These are phyloP conservation scores for Cryptoblepharus egeriae DNA, from an alignment of 2,797 vertebrate species.

Conservation along the genomic window DNA sequence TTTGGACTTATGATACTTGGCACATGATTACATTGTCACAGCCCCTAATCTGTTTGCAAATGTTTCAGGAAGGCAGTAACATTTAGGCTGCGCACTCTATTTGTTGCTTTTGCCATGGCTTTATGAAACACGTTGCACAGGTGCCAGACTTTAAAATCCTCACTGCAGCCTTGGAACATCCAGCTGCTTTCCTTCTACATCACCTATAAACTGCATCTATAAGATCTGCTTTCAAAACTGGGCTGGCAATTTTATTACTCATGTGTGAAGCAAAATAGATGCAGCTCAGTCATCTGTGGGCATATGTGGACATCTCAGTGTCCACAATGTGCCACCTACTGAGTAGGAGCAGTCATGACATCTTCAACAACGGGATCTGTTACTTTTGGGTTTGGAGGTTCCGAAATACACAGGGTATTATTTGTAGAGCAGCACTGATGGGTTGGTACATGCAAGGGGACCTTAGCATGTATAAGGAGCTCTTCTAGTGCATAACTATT, in stretches of 20 bases:
- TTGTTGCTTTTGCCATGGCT: background rate
- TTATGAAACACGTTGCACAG: background rate
- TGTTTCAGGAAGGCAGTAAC: too few relatives aligned
- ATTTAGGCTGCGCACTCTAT: too few relatives aligned
- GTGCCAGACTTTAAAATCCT: conserved; percentile 10
- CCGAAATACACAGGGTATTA: background rate
- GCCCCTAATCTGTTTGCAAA: too few relatives aligned
- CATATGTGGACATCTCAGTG: too few relatives aligned
- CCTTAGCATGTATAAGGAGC: too few relatives aligned
- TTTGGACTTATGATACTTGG: too few relatives aligned
- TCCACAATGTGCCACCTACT: background rate
- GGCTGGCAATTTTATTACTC: conserved; percentile 52
- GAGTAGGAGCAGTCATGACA: background rate
- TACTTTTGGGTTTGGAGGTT: background rate
- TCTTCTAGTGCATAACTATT: too few relatives aligned
- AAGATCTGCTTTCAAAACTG: conserved; percentile 26
- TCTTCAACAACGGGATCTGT: background rate
- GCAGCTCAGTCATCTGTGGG: conserved; percentile 9
- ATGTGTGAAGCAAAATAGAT: conserved; percentile 50
- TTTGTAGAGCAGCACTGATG: background rate
- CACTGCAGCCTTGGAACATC: conserved; percentile 28
- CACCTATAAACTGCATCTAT: conserved; percentile 43
- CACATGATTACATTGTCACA: too few relatives aligned
- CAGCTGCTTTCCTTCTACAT: conserved; percentile 27
- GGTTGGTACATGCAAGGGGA: too few relatives aligned